Base-by-base conservation (phyloP, 2,888 invertebrate species). In the Desoria tigrina region DNA sequence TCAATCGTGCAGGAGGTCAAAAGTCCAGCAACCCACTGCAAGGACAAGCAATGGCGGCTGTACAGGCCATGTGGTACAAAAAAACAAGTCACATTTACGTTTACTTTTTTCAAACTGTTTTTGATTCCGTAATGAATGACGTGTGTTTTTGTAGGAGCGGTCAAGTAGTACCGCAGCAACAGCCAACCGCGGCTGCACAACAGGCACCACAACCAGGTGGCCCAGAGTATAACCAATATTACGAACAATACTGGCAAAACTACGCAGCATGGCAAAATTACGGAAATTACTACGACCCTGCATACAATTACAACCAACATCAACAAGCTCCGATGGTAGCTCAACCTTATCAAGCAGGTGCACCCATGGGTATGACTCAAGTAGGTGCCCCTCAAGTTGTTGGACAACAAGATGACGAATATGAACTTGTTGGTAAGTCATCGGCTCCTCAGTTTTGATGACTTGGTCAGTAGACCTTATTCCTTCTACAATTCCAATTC, bases 181-280 rank as follows among this genome's bases (percentile, higher is more conserved):
- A 63, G 26, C 62, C 69, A 6, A 51, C 61, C 2, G 66, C 65
- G 26, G 55, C 51, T 28, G 62, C 56, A 9, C 60, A 53, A 28
- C 37, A 21, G 32, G n/a, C 24, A n/a, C 69, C 64, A 18, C 60
- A 51, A 32, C 60, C 27, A 32, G 66, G 66, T 37, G 55, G 61
- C 11, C 69, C 66, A 61, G 73, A 76, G 49, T 76, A 76, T 55
- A 69, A 69, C 27, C 76, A 76, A 42, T 77, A 77, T 62, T 77
- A 77, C 55, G 77, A 77, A 28, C 76, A 77, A 55, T 92, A 92
- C 80, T 92, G 92, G 92, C 90, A 90, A 79, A 90, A 90, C 79
- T 92, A 92, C 79, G 85, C 85, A 59, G 88, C 88, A 75, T 92
- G 92, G 92, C 87, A 85, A 88, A 78, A 72, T 61, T 75, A 74